phyloP scores from a whole-genome alignment of 2,888 invertebrate species.

The Dasypolia templi region DNA sequence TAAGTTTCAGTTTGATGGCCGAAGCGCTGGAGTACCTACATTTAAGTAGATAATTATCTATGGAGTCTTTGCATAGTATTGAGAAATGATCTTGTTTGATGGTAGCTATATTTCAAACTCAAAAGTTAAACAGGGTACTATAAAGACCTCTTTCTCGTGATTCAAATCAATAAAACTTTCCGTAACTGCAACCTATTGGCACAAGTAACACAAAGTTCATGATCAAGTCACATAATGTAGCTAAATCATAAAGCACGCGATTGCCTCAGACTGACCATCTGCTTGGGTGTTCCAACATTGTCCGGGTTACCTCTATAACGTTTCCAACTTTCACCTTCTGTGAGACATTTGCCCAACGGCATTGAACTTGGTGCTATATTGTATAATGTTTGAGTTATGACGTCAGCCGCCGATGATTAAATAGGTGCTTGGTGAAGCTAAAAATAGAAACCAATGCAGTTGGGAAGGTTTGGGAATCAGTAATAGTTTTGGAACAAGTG shows the following conservation, averaged over 20 bases:
- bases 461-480: background rate
- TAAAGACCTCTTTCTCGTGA: background rate
- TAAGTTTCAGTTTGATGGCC: too few species aligned
- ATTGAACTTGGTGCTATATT: conserved; percentile 82
- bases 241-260: conserved; percentile 48
- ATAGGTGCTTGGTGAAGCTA: conserved; percentile 1
- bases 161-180: conserved; percentile 20
- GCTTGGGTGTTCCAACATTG: conserved; percentile 64
- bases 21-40: background rate
- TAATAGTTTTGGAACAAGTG: conserved; percentile 18
- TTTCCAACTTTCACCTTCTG: conserved; percentile 80
- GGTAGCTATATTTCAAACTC: background rate
- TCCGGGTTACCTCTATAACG: conserved; percentile 71
- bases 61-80: too few species aligned
- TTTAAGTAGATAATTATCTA: background rate
- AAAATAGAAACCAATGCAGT: conserved; percentile 4
- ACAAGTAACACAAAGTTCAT: conserved; percentile 60
- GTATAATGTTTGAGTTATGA: conserved; percentile 67
- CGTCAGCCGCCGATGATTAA: conserved; percentile 42
- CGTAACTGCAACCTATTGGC: background rate
- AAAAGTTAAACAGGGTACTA: background rate
- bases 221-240: conserved; percentile 61
- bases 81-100: background rate
- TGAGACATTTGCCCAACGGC: conserved; percentile 79
- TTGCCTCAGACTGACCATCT: conserved; percentile 55